Evolutionary conservation across 2,888 invertebrate genomes (phyloP).

Genomic region (Macropis europaea): DNA sequence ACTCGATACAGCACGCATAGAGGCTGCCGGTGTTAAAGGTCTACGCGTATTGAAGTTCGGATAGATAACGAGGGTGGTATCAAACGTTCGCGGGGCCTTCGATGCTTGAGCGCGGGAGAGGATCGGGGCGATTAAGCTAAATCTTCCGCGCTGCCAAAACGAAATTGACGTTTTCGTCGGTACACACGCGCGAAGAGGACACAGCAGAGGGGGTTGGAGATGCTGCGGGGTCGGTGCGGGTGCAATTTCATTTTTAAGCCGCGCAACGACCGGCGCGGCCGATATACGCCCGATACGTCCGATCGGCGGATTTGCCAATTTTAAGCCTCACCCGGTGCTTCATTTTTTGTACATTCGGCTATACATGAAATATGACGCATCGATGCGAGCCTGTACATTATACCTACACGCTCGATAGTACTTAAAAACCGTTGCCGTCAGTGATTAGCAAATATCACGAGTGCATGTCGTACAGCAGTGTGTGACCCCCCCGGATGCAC

Average conservation of each 20-base stretch:
- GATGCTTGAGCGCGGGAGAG: slow-evolving; percentile 61
- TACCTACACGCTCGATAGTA: slow-evolving; percentile 61
- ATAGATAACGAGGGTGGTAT: slow-evolving; percentile 37
- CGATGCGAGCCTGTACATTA: slow-evolving; percentile 57
- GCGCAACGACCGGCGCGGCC: slow-evolving; percentile 64
- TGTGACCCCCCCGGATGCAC: slow-evolving; percentile 28
- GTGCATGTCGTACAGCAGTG: slow-evolving; percentile 54
- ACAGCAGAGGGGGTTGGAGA: slow-evolving; percentile 20
- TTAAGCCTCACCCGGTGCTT: slow-evolving; percentile 74
- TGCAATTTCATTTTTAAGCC: slow-evolving; percentile 75
- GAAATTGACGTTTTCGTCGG: slow-evolving; percentile 69
- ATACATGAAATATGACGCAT: slow-evolving; percentile 59
- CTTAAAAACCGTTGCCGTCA: slow-evolving; percentile 70
- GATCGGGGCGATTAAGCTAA: slow-evolving; percentile 65
- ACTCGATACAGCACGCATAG: background rate
- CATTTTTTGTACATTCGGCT: slow-evolving; percentile 54
- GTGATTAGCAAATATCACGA: slow-evolving; percentile 73
- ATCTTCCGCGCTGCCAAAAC: slow-evolving; percentile 67
- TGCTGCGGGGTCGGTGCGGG: slow-evolving; percentile 51
- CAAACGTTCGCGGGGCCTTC: slow-evolving; percentile 53
- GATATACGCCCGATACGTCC: slow-evolving; percentile 73
- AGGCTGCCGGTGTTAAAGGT: slow-evolving; percentile 29
- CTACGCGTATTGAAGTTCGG: slow-evolving; percentile 16
- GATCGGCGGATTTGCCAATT: slow-evolving; percentile 79
- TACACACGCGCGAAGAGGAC: slow-evolving; percentile 33